A percentile compares a stretch with the other conserved stretches of the same genome.
Evolutionary conservation across 2,888 invertebrate species (phyloP).

Genomic region (Apantesis nais): DNA sequence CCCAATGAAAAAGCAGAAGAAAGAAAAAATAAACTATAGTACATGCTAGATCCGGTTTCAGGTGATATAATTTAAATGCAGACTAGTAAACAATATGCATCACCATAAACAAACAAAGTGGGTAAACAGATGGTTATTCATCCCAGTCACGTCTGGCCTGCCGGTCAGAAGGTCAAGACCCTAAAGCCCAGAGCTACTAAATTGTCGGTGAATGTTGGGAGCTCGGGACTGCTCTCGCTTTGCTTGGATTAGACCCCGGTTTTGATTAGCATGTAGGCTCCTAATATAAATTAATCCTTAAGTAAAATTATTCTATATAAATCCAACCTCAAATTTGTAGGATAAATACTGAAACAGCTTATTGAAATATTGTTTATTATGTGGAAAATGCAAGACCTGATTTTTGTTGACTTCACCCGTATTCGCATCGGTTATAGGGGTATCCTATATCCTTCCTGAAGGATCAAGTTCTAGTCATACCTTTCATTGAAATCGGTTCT

Average conservation of each 20-base stretch:
- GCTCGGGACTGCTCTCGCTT: constrained; percentile 47
- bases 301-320: constrained; percentile 11
- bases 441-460: too few relatives aligned
- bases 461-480: too few relatives aligned
- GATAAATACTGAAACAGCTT: not conserved
- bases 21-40: not conserved
- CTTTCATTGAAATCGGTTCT: too few relatives aligned
- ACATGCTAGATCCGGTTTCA: not conserved
- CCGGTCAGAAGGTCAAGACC: constrained; percentile 63
- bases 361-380: not conserved
- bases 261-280: constrained; percentile 46
- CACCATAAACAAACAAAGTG: constrained; percentile 24
- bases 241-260: constrained; percentile 56
- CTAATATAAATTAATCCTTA: constrained; percentile 21
- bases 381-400: not conserved
- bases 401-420: too few relatives aligned
- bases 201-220: constrained; percentile 60
- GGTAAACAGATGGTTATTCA: constrained; percentile 41
- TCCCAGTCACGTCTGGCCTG: constrained; percentile 59
- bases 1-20: not conserved
- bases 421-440: too few relatives aligned
- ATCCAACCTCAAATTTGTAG: not conserved
- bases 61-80: constrained; percentile 5
- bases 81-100: constrained; percentile 11
- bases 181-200: constrained; percentile 58